Conservation (phyloP, 2,888 invertebrate genomes). For the Portevinia maculata region DNA sequence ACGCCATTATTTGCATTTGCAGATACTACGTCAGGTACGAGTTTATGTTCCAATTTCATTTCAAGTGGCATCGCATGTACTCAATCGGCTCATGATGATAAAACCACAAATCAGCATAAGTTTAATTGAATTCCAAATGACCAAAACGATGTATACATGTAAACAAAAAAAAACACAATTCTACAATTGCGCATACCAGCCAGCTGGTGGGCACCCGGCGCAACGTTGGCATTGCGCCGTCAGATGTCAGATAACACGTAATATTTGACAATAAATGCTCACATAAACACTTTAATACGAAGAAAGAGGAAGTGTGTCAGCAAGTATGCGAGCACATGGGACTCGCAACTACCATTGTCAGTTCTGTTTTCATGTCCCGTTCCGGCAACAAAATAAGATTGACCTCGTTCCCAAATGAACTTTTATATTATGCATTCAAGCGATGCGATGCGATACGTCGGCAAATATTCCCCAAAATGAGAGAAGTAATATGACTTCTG, state of each 20-base stretch:
- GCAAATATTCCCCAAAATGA: neutral
- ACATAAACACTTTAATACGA: neutral
- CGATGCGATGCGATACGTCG: neutral
- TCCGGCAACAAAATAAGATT: slow-evolving; percentile 3
- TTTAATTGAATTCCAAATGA: slow-evolving; percentile 20
- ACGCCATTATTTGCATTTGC: too few species aligned
- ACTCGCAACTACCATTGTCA: slow-evolving; percentile 3
- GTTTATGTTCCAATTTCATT: too few species aligned
- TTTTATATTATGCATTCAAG: slow-evolving; percentile 25
- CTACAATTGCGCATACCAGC: neutral
- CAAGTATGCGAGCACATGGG: slow-evolving; percentile 8
- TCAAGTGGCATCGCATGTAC: too few species aligned
- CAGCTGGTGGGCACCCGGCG: slow-evolving; percentile 36
- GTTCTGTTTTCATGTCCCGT: slow-evolving; percentile 16
- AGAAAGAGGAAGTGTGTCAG: neutral
- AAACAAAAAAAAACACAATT: slow-evolving; percentile 17
- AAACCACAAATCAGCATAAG: too few species aligned
- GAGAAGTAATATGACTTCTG: slow-evolving; percentile 2
- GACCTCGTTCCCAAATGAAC: slow-evolving; percentile 45
- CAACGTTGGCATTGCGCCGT: slow-evolving; percentile 21
- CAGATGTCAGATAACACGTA: slow-evolving; percentile 50
- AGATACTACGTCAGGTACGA: too few species aligned
- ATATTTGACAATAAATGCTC: slow-evolving; percentile 27
- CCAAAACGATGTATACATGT: too few species aligned
- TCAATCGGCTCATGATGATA: too few species aligned